Evolutionary conservation across 2,888 invertebrate genomes (phyloP), one percentile per base, ranked within the genome.

Genomic region (Hydraecia micacea): DNA sequence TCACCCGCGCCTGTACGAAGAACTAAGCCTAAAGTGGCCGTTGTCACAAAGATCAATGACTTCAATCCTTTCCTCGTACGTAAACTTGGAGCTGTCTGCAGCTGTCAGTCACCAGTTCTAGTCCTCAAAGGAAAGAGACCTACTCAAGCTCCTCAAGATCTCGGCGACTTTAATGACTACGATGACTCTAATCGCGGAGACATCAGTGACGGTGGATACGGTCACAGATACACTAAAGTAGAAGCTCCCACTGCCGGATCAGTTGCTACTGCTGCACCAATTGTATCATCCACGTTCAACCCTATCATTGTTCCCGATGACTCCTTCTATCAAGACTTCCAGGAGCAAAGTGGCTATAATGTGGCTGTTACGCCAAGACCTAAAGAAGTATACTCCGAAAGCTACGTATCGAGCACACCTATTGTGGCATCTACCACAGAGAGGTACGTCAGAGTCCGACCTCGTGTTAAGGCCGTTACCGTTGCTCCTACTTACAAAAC

Each of bases 11-110:
- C 95, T 32, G 80, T 91, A 70, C 92, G 95, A 76, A 94, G 93
- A 91, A 93, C 92, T 0, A 97, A 96, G 84, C 97, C 97, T 42
- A 97, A 97, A 88, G 97, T 97, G 60, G 97, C 97, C 63, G 97
- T 98, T 15, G 97, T 98, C 4, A 97, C 98, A 0, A 98, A 98
- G 92, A 97, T 98, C 83, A 98, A 98, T 87, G 98, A 98, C 87
- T 97, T 98, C 86, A 98, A 98, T 92, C 98, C 98, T 0, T 93
- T 98, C 15, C 95, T 98, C 32, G 97, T 98, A 0, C 97, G 97
- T 63, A 98, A 98, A 94, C 94, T 98, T 21, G 98, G 98, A 6
- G 98, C 98, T 7, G 98, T 98, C 74, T 98, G 98, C 87, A 98
- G 98, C 75, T 98, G 98, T 90, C 97, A 97, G 84, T 97, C 97